A percentile compares a stretch with the other conserved stretches of the same genome.
Evolutionary conservation across 1,140 invertebrate genomes (phyloP).

Genomic region (Manduca sexta): DNA sequence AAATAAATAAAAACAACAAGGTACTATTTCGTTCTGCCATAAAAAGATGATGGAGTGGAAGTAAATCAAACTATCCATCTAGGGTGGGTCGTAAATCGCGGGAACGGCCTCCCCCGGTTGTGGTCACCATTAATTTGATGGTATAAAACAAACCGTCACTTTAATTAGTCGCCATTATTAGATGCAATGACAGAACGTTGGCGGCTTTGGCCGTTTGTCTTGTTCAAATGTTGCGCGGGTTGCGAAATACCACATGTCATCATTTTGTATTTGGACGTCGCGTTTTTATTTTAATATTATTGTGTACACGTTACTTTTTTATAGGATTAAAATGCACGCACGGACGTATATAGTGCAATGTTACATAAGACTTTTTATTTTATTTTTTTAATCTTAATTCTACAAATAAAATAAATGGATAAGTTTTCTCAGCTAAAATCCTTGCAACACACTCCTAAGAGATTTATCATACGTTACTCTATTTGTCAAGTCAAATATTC

Average conservation of each 20-base stretch:
- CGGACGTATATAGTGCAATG: too few relatives aligned
- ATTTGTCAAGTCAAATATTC: too few relatives aligned
- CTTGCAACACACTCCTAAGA: too few relatives aligned
- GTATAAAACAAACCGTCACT: conserved; percentile 56
- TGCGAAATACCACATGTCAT: neutral
- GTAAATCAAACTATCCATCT: conserved; percentile 43
- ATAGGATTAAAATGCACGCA: too few relatives aligned
- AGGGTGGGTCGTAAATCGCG: conserved; percentile 22
- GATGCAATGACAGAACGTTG: conserved; percentile 37
- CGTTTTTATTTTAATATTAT: neutral
- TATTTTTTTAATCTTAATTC: too few relatives aligned
- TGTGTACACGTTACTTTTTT: too few relatives aligned
- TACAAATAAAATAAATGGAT: too few relatives aligned
- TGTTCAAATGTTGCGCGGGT: conserved; percentile 7
- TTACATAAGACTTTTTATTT: too few relatives aligned
- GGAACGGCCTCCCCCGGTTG: conserved; percentile 17
- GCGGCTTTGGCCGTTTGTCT: conserved; percentile 23
- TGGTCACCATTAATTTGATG: conserved; percentile 52
- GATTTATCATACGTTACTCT: too few relatives aligned
- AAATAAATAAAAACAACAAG: conserved; percentile 19
- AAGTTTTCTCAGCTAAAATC: too few relatives aligned
- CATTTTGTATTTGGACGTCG: neutral
- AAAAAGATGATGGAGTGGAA: conserved; percentile 29
- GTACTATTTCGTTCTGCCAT: conserved; percentile 23
- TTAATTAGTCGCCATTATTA: conserved; percentile 54